Base-by-base conservation (phyloP, 1,140 invertebrate genomes). In the Liolophura sinensis region DNA sequence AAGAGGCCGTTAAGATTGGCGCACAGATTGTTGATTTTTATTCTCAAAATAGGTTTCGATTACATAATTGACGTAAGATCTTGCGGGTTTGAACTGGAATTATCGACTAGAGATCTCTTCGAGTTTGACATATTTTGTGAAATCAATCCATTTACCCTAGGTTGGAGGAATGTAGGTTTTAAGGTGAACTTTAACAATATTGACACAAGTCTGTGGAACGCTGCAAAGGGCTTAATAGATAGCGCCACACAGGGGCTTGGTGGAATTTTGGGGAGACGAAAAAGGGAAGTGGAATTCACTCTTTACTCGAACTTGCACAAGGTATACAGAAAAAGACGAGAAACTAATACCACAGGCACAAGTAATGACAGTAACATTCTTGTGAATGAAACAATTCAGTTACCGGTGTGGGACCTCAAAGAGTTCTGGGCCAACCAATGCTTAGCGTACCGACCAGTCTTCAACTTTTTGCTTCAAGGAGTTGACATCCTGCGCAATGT, bases 71-170 rank as follows among this genome's bases (percentile, higher is more conserved):
- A 72, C 48, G 63, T 72, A 1, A 52, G 46, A 48, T 63, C 69
- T n/a, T 72, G 70, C 63, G 67, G 64, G 14, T 72, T 72, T 58
- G 48, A 57, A 40, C 48, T 68, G 15, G 20, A 65, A 62, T 9
- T 71, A 11, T 64, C 69, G 3, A 65, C 56, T 16, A 4, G 11
- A 1, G 62, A 68, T 65, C 25, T 55, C 18, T 31, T 25, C 1
- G 27, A 63, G 0, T 65, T 68, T 56, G 62, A 64, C 14, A 62
- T 68, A 1, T 51, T 18, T 1, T 71, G 70, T 62, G 66, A 71
- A 1, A 55, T 71, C 0, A 68, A 71, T 57, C 60, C 64, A 12
- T 71, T 71, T 59, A 3, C 22, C 15, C n/a, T 63, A 7, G 70
- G 67, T 7, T 71, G 65, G 62, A 68, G 1, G 14, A 40, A 57